Conservation (phyloP, 2,113 vertebrate species). For the Ictidomys tridecemlineatus region DNA sequence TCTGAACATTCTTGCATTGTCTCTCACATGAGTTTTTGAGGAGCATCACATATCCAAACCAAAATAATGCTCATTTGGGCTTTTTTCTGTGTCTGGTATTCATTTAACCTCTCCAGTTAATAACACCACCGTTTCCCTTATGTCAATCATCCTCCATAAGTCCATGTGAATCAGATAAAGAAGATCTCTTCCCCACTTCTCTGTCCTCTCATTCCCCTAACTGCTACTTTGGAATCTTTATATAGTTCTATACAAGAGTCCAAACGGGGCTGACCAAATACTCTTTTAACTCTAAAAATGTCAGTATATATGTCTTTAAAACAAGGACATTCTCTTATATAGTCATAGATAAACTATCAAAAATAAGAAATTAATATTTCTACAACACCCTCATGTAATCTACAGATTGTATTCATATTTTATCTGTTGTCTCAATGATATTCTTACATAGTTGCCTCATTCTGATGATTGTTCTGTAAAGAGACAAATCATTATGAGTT, state of each 20-base stretch:
- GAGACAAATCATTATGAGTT: neutral
- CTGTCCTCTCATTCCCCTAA: neutral
- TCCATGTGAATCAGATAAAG: neutral
- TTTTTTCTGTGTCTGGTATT: slow-evolving; percentile 2
- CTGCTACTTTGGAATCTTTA: neutral
- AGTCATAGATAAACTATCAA: neutral
- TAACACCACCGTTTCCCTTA: neutral
- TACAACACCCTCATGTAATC: neutral
- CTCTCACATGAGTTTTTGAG: too few species aligned
- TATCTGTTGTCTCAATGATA: neutral
- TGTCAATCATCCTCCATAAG: neutral
- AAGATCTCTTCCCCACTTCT: neutral
- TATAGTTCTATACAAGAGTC: neutral
- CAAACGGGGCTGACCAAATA: neutral
- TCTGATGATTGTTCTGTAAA: neutral
- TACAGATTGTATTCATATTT: neutral
- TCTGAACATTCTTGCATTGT: too few species aligned
- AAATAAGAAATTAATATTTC: neutral
- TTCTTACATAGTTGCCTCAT: neutral
- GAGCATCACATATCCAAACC: too few species aligned
- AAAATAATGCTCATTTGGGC: neutral
- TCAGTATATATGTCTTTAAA: neutral
- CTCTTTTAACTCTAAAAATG: neutral
- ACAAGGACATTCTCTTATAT: neutral
- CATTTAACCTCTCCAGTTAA: neutral